Percentiles rank a stretch among this genome's conserved stretches.
Conservation (phyloP, 2,888 invertebrate genomes). For the Meloe dianella region DNA sequence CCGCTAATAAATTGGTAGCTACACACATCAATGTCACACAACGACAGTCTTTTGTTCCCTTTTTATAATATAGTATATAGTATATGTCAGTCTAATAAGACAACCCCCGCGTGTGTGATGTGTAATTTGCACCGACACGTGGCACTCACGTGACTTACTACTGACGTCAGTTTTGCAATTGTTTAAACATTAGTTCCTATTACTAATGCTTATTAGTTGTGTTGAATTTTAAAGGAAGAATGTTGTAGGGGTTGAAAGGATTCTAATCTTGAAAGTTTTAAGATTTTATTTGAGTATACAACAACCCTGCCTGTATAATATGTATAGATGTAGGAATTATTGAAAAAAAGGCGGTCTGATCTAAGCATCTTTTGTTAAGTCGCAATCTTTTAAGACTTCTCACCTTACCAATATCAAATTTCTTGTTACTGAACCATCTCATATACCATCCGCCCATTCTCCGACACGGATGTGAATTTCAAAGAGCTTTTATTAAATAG, state of each 20-base stretch:
- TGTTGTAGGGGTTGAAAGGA: not conserved
- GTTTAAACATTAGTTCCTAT: slow-evolving; percentile 26
- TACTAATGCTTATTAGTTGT: not conserved
- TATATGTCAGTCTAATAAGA: slow-evolving; percentile 52
- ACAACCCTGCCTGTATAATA: not conserved
- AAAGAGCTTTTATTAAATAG: slow-evolving; percentile 26
- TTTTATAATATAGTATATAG: slow-evolving; percentile 44
- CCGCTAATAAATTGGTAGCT: slow-evolving; percentile 59
- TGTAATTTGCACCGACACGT: slow-evolving; percentile 58
- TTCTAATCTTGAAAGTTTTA: not conserved
- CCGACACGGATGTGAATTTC: slow-evolving; percentile 29
- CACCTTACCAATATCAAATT: slow-evolving; percentile 40
- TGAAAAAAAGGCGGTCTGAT: slow-evolving; percentile 31
- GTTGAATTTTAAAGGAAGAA: not conserved
- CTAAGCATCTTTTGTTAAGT: slow-evolving; percentile 34
- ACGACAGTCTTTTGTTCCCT: slow-evolving; percentile 49
- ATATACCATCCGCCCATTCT: slow-evolving; percentile 35
- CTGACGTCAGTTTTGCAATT: slow-evolving; percentile 38
- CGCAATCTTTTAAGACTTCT: slow-evolving; percentile 42
- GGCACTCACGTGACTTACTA: slow-evolving; percentile 53
- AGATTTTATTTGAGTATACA: not conserved
- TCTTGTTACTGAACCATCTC: slow-evolving; percentile 39
- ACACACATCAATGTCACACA: slow-evolving; percentile 60
- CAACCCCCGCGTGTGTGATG: slow-evolving; percentile 44
- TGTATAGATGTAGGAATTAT: slow-evolving; percentile 6